Conservation (phyloP, 1,140 invertebrate genomes). For the Tyrophagus putrescentiae region DNA sequence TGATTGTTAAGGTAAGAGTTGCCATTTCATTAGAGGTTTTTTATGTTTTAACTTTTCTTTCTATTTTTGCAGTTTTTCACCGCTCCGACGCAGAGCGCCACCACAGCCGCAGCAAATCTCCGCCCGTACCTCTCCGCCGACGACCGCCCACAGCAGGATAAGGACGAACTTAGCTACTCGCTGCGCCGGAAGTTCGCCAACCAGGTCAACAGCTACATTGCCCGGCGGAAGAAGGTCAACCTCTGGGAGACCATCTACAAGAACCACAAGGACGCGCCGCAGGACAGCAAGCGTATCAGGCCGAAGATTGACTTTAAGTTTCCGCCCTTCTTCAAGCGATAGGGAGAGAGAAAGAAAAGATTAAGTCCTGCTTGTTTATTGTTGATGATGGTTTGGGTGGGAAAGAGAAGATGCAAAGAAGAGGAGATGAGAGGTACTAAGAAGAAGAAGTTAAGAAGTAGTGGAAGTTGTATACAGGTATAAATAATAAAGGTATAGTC, state of each 20-base stretch:
- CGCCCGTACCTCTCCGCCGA: conserved; percentile 56
- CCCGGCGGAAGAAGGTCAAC: conserved; percentile 50
- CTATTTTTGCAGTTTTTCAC: conserved; percentile 20
- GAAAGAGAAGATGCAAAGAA: too few species aligned
- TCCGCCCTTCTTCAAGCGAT: conserved; percentile 17
- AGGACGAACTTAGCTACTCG: conserved; percentile 10
- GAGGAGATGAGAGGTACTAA: too few species aligned
- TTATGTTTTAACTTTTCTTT: conserved; percentile 7
- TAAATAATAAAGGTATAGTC: too few species aligned
- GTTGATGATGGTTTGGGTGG: background rate
- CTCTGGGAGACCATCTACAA: conserved; percentile 57
- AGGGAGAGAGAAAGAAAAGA: background rate
- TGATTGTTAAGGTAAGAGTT: conserved; percentile 42
- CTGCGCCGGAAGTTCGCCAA: conserved; percentile 11
- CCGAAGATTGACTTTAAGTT: conserved; percentile 16
- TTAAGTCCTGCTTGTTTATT: background rate
- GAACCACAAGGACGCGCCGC: conserved; percentile 22
- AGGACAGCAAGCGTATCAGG: conserved; percentile 14
- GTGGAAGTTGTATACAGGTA: too few species aligned
- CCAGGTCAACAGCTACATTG: conserved; percentile 23
- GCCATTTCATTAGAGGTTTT: conserved; percentile 1
- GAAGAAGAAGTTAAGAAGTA: too few species aligned
- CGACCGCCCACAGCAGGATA: conserved; percentile 45
- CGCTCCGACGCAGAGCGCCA: conserved; percentile 40
- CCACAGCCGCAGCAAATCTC: conserved; percentile 43